Evolutionary conservation across 2,113 vertebrate species (phyloP), one percentile per base, ranked within the genome.

Genomic region (Stigmatopora nigra): DNA sequence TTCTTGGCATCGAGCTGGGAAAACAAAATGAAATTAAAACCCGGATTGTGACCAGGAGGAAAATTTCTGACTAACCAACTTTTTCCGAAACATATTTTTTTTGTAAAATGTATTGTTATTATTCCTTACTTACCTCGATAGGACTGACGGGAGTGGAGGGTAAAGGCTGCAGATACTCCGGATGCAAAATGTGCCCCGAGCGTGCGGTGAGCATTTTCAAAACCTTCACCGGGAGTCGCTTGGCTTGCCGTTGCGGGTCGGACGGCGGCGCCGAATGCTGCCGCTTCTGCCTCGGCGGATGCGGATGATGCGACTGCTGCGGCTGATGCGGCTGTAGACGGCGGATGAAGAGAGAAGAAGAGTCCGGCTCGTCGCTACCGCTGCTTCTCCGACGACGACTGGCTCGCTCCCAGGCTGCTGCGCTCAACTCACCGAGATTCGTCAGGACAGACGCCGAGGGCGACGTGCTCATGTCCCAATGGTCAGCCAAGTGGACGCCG

Each of bases 391-490:
- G 92, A 92, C 89, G 92, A 92, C 89, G 90, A 83, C 90, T 90
- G 85, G 91, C 89, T 90, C 87, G 91, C 84, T 91, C 92, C 94
- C 93, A 94, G 88, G 90, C 89, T 88, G 88, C 88, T 88, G 88
- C 88, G 89, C 92, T 88, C 85, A 83, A 86, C 91, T 92, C 90
- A 92, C 92, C 93, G 47, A 51, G 63, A 93, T 93, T 94, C 92
- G 92, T 95, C 90, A 92, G 86, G 86, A 91, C 91, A 94, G 93
- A 94, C 90, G 91, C 92, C 94, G 92, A 92, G 91, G 94, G 93
- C 94, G 94, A 93, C 91, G 93, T 97, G 95, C 93, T 98, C 97
- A 99, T 99, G 97, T 97, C 97, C 96, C 94, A 94, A 89, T 88
- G 87, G 87, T 87, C 88, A 87, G 91, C 90, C 81, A 88, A 83